phyloP scores from a whole-genome alignment of 2,797 vertebrate species.

The Amazona ochrocephala region DNA sequence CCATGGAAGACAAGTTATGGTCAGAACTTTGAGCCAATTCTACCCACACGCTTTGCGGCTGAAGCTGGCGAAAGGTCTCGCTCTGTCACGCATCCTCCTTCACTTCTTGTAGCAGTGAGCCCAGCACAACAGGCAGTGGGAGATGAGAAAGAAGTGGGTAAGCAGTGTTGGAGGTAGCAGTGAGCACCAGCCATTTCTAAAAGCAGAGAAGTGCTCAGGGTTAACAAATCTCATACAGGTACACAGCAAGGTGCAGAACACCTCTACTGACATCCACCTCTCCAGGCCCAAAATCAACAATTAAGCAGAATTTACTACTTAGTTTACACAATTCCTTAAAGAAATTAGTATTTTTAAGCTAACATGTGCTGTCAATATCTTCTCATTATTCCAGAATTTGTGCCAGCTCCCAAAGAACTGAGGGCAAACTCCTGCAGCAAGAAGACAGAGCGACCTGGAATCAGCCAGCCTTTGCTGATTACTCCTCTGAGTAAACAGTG shows the following conservation, averaged over 20 bases:
- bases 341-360: neutral
- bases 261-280: neutral
- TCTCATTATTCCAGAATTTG: neutral
- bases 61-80: neutral
- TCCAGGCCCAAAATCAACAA: neutral
- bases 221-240: neutral
- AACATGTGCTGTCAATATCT: neutral
- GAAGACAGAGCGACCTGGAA: neutral
- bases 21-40: neutral
- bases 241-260: neutral
- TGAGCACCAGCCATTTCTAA: neutral
- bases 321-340: neutral
- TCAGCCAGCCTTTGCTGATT: constrained; percentile 41
- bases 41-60: fast-evolving
- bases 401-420: constrained; percentile 11
- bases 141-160: neutral
- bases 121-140: neutral
- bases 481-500: constrained; percentile 50
- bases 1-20: neutral
- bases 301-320: neutral
- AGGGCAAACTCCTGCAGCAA: constrained; percentile 21
- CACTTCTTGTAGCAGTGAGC: fast-evolving
- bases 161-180: neutral
- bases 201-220: neutral
- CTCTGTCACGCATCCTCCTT: neutral